Percentiles rank a stretch among this genome's conserved stretches.
Evolutionary conservation across 2,113 vertebrate genomes (phyloP).

Genomic region (Cephalopterus ornatus): DNA sequence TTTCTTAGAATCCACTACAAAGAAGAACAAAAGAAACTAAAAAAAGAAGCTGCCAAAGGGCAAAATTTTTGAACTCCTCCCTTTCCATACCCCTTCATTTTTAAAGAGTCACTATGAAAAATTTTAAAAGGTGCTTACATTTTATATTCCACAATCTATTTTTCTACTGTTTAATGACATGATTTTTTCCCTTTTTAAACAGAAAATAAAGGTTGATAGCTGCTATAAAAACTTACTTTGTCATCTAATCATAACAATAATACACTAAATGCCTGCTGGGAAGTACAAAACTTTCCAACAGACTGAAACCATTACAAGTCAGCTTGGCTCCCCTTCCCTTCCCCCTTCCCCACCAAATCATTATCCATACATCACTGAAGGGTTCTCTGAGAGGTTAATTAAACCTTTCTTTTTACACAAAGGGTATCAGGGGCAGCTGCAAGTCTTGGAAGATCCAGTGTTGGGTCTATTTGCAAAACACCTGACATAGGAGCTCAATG

Average conservation of each 20-base stretch:
- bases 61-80: not conserved
- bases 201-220: constrained; percentile 4
- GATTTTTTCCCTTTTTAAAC: not conserved
- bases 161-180: not conserved
- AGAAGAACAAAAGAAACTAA: not conserved
- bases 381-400: not conserved
- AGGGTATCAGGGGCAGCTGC: not conserved
- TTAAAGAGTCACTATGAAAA: not conserved
- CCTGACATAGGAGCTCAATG: not conserved
- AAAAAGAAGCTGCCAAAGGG: not conserved
- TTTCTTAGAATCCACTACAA: not conserved
- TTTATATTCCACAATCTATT: not conserved
- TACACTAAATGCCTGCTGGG: not conserved
- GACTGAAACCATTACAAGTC: not conserved
- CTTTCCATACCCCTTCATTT: not conserved
- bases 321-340: not conserved
- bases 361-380: not conserved
- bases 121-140: not conserved
- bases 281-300: not conserved
- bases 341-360: not conserved
- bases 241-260: not conserved
- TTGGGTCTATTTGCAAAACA: not conserved
- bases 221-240: not conserved
- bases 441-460: not conserved
- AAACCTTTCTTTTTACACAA: not conserved